A percentile compares a stretch with the other conserved stretches of the same genome.
These are phyloP conservation scores for Dendrolimus houi DNA, from an alignment of 2,888 invertebrate genomes.

Conservation along the genomic window DNA sequence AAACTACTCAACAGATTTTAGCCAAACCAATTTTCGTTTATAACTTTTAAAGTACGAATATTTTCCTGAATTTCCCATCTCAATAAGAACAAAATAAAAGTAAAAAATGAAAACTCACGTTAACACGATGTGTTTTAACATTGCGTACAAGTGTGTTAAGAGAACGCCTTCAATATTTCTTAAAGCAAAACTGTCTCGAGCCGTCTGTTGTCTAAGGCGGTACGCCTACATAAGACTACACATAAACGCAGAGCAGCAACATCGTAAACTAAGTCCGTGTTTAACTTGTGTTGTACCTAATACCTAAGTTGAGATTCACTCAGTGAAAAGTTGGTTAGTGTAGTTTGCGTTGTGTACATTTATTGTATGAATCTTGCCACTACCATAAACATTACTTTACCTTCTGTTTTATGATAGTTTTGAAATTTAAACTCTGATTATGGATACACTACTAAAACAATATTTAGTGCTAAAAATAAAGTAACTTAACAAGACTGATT, in stretches of 20 bases:
- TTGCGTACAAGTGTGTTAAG: not conserved
- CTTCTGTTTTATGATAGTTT: too few relatives aligned
- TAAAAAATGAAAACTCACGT: too few relatives aligned
- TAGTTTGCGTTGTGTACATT: conserved; percentile 4
- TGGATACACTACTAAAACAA: too few relatives aligned
- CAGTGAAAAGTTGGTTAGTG: conserved; percentile 12
- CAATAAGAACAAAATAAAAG: too few relatives aligned
- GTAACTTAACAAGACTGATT: too few relatives aligned
- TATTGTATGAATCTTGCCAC: not conserved
- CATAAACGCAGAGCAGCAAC: conserved; percentile 17
- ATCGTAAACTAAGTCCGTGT: conserved; percentile 19
- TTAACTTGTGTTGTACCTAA: conserved; percentile 21
- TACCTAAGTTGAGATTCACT: conserved; percentile 17
- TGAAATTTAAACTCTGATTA: too few relatives aligned
- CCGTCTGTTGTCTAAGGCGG: not conserved
- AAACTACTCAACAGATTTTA: too few relatives aligned
- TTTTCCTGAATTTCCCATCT: too few relatives aligned
- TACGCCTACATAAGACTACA: conserved; percentile 11
- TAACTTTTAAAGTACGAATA: too few relatives aligned
- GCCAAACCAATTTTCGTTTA: too few relatives aligned
- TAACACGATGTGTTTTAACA: not conserved
- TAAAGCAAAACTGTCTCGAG: not conserved
- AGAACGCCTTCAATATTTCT: not conserved
- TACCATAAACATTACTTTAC: not conserved
- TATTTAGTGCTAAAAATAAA: too few relatives aligned